A percentile compares a stretch with the other conserved stretches of the same genome.
These are phyloP conservation scores for Gnatocerus cornutus DNA, from an alignment of 2,888 invertebrate genomes.

Conservation along the genomic window DNA sequence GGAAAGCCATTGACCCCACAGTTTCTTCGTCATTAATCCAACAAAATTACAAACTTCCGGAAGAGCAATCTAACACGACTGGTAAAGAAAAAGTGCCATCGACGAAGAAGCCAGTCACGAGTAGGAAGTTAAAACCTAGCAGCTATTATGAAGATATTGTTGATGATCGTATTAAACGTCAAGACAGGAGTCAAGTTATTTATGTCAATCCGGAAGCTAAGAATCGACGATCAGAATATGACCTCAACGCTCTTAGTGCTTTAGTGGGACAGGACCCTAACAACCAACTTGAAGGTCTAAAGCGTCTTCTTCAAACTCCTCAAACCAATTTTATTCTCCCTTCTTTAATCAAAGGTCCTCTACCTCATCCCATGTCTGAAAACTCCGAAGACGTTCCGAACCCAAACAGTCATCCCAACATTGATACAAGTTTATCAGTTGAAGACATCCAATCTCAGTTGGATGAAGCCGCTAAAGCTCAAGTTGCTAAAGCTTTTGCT, in stretches of 20 bases:
- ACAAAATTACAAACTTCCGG: constrained; percentile 11
- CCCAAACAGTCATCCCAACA: constrained; percentile 61
- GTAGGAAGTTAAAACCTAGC: constrained; percentile 32
- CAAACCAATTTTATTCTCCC: constrained; percentile 56
- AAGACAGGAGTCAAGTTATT: constrained; percentile 52
- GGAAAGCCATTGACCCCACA: constrained; percentile 15
- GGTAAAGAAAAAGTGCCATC: background rate
- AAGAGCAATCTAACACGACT: constrained; percentile 22
- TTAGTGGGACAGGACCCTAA: constrained; percentile 72
- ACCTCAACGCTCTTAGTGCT: constrained; percentile 70
- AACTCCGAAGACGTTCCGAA: constrained; percentile 71
- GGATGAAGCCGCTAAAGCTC: constrained; percentile 62
- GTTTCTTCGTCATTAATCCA: background rate
- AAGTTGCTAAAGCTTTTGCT: constrained; percentile 60
- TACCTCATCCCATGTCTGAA: constrained; percentile 71
- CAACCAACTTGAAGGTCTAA: constrained; percentile 73
- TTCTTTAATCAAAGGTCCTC: constrained; percentile 43
- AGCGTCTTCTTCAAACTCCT: constrained; percentile 67
- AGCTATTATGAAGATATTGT: constrained; percentile 17
- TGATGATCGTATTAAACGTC: constrained; percentile 41
- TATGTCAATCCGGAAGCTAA: constrained; percentile 57
- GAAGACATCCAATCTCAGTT: constrained; percentile 62
- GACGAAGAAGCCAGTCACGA: constrained; percentile 20
- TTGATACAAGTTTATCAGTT: constrained; percentile 51
- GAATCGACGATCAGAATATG: constrained; percentile 47